A percentile compares a stretch with the other conserved stretches of the same genome.
phyloP scores from a whole-genome alignment of 2,797 vertebrate species.

The Lacerta agilis region DNA sequence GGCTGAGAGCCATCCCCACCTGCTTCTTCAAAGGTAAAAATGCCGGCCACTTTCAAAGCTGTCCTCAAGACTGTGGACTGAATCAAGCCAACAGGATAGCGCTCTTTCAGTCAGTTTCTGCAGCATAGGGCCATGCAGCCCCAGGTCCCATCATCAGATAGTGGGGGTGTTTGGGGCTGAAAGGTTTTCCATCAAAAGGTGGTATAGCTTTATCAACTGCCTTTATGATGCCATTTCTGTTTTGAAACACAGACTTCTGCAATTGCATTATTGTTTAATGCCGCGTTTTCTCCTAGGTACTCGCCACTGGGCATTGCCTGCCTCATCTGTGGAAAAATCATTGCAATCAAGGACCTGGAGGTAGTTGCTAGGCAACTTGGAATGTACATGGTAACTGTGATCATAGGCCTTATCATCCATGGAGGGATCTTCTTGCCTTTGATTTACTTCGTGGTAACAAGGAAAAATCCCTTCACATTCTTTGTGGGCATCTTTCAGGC shows the following conservation, averaged over 20 bases:
- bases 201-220: neutral
- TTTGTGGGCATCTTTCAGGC: constrained; percentile 98
- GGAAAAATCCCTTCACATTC: constrained; percentile 97
- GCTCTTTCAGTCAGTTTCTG: neutral
- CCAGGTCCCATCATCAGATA: neutral
- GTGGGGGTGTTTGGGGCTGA: neutral
- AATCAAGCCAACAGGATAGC: neutral
- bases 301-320: constrained; percentile 98
- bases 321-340: constrained; percentile 98
- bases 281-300: constrained; percentile 84
- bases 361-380: constrained; percentile 95
- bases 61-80: neutral
- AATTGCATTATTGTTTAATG: neutral
- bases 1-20: too few relatives aligned
- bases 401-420: constrained; percentile 95
- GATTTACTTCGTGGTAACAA: constrained; percentile 95
- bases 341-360: constrained; percentile 97
- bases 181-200: neutral
- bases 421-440: constrained; percentile 96
- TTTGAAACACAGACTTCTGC: neutral
- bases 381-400: constrained; percentile 99
- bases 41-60: too few relatives aligned
- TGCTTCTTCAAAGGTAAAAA: too few relatives aligned
- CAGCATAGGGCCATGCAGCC: neutral
- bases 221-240: neutral